Percentiles rank a stretch among this genome's conserved stretches.
Conservation (phyloP, 1,140 invertebrate species). For the Cecropterus lyciades region DNA sequence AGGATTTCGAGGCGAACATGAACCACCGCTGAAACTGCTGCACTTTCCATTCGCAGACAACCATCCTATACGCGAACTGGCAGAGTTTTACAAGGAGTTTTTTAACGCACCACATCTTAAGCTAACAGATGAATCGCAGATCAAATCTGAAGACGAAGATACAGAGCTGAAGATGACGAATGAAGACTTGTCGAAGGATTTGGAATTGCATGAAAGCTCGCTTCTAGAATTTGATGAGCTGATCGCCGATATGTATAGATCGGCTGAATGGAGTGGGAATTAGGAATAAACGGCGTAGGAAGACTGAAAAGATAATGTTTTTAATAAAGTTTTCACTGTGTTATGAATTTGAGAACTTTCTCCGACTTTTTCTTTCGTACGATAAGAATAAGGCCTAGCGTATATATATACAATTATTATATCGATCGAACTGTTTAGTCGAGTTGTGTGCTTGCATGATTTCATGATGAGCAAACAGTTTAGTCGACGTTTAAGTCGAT, state of each 20-base stretch:
- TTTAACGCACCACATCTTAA: slow-evolving; percentile 78
- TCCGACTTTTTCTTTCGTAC: slow-evolving; percentile 8
- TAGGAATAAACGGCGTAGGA: slow-evolving; percentile 56
- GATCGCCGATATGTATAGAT: slow-evolving; percentile 75
- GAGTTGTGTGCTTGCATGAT: not conserved
- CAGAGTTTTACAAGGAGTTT: slow-evolving; percentile 79
- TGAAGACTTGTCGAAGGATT: slow-evolving; percentile 69
- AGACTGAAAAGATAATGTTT: slow-evolving; percentile 60
- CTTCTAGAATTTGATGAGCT: slow-evolving; percentile 73
- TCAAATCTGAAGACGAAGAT: slow-evolving; percentile 48
- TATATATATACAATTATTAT: too few species aligned
- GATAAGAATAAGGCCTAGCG: too few species aligned
- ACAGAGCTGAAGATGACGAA: slow-evolving; percentile 51
- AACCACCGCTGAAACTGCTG: slow-evolving; percentile 70
- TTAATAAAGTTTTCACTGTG: slow-evolving; percentile 35
- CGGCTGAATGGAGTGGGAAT: slow-evolving; percentile 72
- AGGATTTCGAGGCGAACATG: slow-evolving; percentile 67
- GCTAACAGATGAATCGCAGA: slow-evolving; percentile 53
- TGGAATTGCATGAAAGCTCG: slow-evolving; percentile 70
- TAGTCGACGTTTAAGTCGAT: too few species aligned
- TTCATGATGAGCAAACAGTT: too few species aligned
- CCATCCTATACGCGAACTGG: slow-evolving; percentile 74
- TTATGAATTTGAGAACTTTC: slow-evolving; percentile 27
- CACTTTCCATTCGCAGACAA: slow-evolving; percentile 75
- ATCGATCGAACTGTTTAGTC: too few species aligned